These are phyloP conservation scores for Luehdorfia chinensis DNA, from an alignment of 1,140 invertebrate genomes.

Conservation along the genomic window DNA sequence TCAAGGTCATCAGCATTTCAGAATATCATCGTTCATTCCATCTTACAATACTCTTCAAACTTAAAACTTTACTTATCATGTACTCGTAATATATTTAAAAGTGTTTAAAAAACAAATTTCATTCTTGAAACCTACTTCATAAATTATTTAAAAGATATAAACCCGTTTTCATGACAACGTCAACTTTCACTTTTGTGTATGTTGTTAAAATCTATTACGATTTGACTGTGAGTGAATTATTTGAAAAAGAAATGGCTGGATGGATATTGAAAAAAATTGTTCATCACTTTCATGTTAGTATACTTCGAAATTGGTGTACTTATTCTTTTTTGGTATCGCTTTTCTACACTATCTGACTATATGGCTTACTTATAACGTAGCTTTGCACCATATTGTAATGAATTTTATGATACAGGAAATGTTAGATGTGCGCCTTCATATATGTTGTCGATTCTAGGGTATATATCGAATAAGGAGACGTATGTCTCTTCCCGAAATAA, in stretches of 20 bases:
- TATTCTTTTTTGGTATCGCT: neutral
- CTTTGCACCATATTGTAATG: conserved; percentile 26
- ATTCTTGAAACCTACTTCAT: conserved; percentile 11
- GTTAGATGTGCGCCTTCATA: conserved; percentile 29
- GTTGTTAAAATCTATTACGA: neutral
- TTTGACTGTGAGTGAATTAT: conserved; percentile 3
- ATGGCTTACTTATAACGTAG: conserved; percentile 41
- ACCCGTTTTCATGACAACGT: conserved; percentile 9
- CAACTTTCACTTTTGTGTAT: neutral
- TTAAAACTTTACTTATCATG: conserved; percentile 18
- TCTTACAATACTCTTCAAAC: conserved; percentile 46
- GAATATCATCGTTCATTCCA: conserved; percentile 61
- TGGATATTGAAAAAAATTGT: conserved; percentile 39
- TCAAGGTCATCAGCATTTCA: conserved; percentile 78
- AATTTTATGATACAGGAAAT: conserved; percentile 13
- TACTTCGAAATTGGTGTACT: neutral
- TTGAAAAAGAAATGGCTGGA: conserved; percentile 37
- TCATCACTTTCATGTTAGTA: conserved; percentile 38
- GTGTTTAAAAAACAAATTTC: too few species aligned
- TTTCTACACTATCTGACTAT: conserved; percentile 12
- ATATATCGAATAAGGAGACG: conserved; percentile 81
- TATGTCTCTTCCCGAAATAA: conserved; percentile 80
- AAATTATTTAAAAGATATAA: conserved; percentile 11
- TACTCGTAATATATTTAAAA: conserved; percentile 5
- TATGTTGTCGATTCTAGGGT: conserved; percentile 76